These are phyloP conservation scores for Cheilosia soror DNA, from an alignment of 2,888 invertebrate species.

Conservation along the genomic window DNA sequence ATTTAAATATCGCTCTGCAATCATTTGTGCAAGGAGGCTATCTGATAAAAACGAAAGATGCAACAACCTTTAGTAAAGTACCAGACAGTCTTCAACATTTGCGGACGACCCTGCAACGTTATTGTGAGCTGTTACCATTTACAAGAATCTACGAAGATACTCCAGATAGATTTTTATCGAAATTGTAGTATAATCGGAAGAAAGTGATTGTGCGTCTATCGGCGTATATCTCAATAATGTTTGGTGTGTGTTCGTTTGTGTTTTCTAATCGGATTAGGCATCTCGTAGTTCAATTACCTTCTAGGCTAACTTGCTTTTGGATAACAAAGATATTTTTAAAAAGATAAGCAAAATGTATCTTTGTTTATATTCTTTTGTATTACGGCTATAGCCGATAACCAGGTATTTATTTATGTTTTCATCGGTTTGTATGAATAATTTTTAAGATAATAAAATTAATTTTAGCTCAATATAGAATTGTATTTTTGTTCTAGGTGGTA, in stretches of 20 bases:
- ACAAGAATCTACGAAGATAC: constrained; percentile 80
- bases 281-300: constrained; percentile 59
- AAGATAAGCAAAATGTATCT: constrained; percentile 9
- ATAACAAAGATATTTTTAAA: constrained; percentile 51
- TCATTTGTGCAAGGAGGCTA: constrained; percentile 84
- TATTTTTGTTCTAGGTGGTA: constrained; percentile 8
- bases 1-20: constrained; percentile 85
- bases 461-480: not conserved
- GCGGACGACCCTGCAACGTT: constrained; percentile 77
- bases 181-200: constrained; percentile 79
- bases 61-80: constrained; percentile 47
- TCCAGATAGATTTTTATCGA: constrained; percentile 79
- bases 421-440: constrained; percentile 32
- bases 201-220: constrained; percentile 51
- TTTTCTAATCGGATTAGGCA: constrained; percentile 63
- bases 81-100: constrained; percentile 46
- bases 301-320: constrained; percentile 62
- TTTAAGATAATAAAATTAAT: constrained; percentile 17
- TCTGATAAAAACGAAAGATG: constrained; percentile 78
- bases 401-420: not conserved
- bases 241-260: constrained; percentile 67
- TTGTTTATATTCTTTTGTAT: constrained; percentile 42
- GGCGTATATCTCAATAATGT: constrained; percentile 49
- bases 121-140: constrained; percentile 82
- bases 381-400: constrained; percentile 34